These are phyloP conservation scores for Labrus mixtus DNA, from an alignment of 2,113 vertebrate species.

Conservation along the genomic window DNA sequence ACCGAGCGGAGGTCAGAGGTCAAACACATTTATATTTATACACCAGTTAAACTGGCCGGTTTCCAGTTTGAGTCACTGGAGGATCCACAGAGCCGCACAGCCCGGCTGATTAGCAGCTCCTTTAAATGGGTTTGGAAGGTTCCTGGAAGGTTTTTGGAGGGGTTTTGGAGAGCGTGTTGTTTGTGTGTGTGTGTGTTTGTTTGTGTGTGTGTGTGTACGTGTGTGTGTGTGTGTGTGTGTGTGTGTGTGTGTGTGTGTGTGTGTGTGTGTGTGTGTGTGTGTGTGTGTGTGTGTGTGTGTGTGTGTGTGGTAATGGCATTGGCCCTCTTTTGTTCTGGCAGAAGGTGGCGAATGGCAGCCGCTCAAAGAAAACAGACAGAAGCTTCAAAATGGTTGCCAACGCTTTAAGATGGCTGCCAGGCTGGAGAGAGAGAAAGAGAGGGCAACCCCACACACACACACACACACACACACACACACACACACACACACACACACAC, in stretches of 20 bases:
- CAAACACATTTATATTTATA: constrained; percentile 44
- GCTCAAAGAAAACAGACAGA: constrained; percentile 87
- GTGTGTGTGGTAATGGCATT: constrained; percentile 66
- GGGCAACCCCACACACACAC: constrained; percentile 4
- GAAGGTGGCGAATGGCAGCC: constrained; percentile 83
- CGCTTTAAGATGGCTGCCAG: constrained; percentile 98
- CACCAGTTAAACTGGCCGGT: constrained; percentile 27
- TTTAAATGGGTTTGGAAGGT: constrained; percentile 14
- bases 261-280: constrained; percentile 9
- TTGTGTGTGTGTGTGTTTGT: neutral
- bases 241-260: constrained; percentile 6
- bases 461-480: constrained; percentile 12
- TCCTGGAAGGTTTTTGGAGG: constrained; percentile 39
- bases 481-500: constrained; percentile 28
- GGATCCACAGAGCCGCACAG: neutral
- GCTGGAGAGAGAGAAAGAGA: constrained; percentile 58
- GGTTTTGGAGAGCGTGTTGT: constrained; percentile 5
- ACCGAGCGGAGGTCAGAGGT: constrained; percentile 46
- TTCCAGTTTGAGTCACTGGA: constrained; percentile 34
- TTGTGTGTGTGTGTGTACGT: constrained; percentile 12
- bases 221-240: constrained; percentile 12
- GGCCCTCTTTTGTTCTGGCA: constrained; percentile 84
- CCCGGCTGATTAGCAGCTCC: neutral
- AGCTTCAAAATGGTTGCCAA: constrained; percentile 99
- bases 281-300: constrained; percentile 12